These are phyloP conservation scores for Hanleya hanleyi DNA, from an alignment of 2,888 invertebrate genomes.

Conservation along the genomic window DNA sequence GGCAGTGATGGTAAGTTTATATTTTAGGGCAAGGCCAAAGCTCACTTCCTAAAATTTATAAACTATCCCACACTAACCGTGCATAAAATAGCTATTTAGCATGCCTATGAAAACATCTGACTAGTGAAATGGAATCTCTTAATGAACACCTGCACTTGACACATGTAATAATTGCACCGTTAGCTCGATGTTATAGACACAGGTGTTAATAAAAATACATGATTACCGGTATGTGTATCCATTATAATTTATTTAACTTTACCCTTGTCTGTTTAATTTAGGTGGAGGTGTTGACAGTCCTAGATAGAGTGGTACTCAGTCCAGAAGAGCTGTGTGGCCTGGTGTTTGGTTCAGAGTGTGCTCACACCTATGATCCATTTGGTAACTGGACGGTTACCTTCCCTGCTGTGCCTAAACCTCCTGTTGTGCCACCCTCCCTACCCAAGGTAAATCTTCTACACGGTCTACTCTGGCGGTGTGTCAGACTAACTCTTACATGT, in stretches of 20 bases:
- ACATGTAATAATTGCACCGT: no score
- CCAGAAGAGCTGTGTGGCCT: slow-evolving; percentile 95
- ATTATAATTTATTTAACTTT: background rate
- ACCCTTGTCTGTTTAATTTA: no score
- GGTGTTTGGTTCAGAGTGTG: slow-evolving; percentile 93
- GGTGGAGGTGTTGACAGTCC: slow-evolving; percentile 84
- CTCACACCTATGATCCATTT: slow-evolving; percentile 90
- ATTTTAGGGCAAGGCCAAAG: no score
- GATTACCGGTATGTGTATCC: background rate
- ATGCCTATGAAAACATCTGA: no score
- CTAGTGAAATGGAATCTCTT: no score
- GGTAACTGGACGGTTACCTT: slow-evolving; percentile 78
- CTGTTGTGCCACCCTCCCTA: slow-evolving; percentile 44
- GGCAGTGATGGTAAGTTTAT: no score
- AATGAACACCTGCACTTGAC: no score
- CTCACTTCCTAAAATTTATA: no score
- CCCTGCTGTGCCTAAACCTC: slow-evolving; percentile 61
- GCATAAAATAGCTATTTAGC: no score
- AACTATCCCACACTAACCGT: no score
- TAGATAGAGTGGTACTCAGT: slow-evolving; percentile 84
- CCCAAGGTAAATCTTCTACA: slow-evolving; percentile 52
- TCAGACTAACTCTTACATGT: background rate
- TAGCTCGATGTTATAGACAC: no score
- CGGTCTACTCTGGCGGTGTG: background rate
- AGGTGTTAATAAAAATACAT: no score